phyloP scores from a whole-genome alignment of 2,888 invertebrate species.

The Antitype chi region DNA sequence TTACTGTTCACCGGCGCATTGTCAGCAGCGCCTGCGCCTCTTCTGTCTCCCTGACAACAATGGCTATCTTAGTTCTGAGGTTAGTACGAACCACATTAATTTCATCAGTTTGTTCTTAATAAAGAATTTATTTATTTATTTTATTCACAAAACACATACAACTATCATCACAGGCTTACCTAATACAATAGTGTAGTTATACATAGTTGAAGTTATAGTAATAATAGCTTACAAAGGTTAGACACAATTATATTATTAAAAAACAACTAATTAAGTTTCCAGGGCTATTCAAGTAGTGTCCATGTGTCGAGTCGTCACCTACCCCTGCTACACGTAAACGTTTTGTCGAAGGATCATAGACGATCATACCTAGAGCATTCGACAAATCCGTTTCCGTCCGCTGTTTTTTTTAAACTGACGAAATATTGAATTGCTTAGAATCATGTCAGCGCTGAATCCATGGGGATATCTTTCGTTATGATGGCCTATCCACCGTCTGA shows the following conservation, averaged over 20 bases:
- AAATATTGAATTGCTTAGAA: background rate
- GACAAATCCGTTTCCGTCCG: background rate
- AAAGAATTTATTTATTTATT: background rate
- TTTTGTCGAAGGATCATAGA: background rate
- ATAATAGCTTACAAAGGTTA: too few relatives aligned
- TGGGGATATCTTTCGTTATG: background rate
- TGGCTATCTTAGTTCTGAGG: conserved; percentile 20
- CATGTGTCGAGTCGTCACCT: background rate
- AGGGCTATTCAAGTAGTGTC: too few relatives aligned
- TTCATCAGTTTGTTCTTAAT: background rate
- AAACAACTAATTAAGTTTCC: too few relatives aligned
- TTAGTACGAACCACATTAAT: conserved; percentile 7
- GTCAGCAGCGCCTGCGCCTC: conserved; percentile 54
- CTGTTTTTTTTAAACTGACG: background rate
- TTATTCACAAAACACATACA: too few relatives aligned
- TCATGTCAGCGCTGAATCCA: background rate
- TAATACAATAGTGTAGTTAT: too few relatives aligned
- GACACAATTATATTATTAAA: too few relatives aligned
- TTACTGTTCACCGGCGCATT: conserved; percentile 70
- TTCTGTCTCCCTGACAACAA: conserved; percentile 32
- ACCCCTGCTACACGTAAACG: too few relatives aligned
- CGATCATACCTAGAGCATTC: background rate
- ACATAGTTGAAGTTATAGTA: too few relatives aligned
- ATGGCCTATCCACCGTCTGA: too few relatives aligned
- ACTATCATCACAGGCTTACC: too few relatives aligned